These are phyloP conservation scores for Oriolus oriolus DNA, from an alignment of 2,113 vertebrate species.

Conservation along the genomic window DNA sequence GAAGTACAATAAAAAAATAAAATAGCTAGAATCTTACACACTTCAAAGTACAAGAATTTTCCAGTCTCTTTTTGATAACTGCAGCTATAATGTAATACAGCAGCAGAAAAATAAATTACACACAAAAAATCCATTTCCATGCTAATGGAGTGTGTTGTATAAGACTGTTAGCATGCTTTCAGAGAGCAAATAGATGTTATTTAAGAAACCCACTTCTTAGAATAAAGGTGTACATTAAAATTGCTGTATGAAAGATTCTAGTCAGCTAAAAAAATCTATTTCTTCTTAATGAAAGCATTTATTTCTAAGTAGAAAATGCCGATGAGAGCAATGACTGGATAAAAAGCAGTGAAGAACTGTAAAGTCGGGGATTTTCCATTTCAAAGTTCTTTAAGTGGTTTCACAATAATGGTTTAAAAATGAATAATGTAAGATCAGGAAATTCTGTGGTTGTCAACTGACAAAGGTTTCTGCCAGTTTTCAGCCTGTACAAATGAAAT, in stretches of 20 bases:
- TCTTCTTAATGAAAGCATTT: slow-evolving; percentile 24
- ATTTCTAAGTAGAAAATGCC: slow-evolving; percentile 22
- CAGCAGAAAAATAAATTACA: slow-evolving; percentile 56
- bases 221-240: slow-evolving; percentile 60
- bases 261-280: slow-evolving; percentile 49
- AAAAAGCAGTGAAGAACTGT: neutral
- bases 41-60: slow-evolving; percentile 26
- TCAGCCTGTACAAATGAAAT: neutral
- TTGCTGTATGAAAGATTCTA: slow-evolving; percentile 15
- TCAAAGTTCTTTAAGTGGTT: slow-evolving; percentile 11
- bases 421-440: neutral
- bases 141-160: slow-evolving; percentile 54
- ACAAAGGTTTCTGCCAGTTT: neutral
- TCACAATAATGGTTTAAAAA: slow-evolving; percentile 2
- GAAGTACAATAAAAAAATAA: neutral
- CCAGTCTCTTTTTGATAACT: slow-evolving; percentile 19
- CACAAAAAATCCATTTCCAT: slow-evolving; percentile 59
- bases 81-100: slow-evolving; percentile 36
- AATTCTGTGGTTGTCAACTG: neutral
- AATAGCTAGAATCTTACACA: neutral
- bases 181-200: slow-evolving; percentile 53
- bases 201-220: slow-evolving; percentile 54
- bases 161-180: slow-evolving; percentile 41
- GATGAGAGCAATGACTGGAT: neutral
- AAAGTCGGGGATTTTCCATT: neutral